Evolutionary conservation across 1,140 invertebrate genomes (phyloP).

Genomic region (Bombus confusus): DNA sequence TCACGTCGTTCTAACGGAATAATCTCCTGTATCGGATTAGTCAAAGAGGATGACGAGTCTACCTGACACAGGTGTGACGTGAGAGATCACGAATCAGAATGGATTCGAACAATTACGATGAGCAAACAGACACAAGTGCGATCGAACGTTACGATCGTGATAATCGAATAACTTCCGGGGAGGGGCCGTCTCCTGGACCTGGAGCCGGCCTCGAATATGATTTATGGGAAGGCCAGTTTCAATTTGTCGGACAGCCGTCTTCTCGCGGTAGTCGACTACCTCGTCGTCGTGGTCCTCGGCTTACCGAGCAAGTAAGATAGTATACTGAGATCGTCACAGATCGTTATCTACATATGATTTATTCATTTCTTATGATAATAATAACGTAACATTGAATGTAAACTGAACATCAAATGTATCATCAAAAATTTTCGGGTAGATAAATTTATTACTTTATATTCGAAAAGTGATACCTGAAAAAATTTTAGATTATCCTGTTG

Average conservation of each 20-base stretch:
- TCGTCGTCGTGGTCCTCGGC: slow-evolving; percentile 56
- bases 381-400: background rate
- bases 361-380: background rate
- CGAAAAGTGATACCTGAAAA: no score
- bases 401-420: background rate
- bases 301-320: slow-evolving; percentile 74
- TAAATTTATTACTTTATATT: no score
- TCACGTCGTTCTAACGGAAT: slow-evolving; percentile 53
- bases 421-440: no score
- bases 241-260: slow-evolving; percentile 85
- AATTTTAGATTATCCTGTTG: no score
- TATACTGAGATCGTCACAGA: background rate
- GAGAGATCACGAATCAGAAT: slow-evolving; percentile 52
- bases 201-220: slow-evolving; percentile 87
- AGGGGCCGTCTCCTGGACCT: slow-evolving; percentile 60
- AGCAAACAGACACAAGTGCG: slow-evolving; percentile 33
- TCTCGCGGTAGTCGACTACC: slow-evolving; percentile 39
- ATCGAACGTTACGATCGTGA: slow-evolving; percentile 54
- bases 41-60: slow-evolving; percentile 56
- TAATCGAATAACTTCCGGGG: slow-evolving; percentile 55
- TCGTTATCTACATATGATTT: background rate
- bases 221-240: slow-evolving; percentile 93
- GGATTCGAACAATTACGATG: slow-evolving; percentile 41
- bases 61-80: slow-evolving; percentile 61
- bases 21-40: slow-evolving; percentile 28